Evolutionary conservation across 1,140 invertebrate species (phyloP).

Genomic region (Eulimnadia texana): DNA sequence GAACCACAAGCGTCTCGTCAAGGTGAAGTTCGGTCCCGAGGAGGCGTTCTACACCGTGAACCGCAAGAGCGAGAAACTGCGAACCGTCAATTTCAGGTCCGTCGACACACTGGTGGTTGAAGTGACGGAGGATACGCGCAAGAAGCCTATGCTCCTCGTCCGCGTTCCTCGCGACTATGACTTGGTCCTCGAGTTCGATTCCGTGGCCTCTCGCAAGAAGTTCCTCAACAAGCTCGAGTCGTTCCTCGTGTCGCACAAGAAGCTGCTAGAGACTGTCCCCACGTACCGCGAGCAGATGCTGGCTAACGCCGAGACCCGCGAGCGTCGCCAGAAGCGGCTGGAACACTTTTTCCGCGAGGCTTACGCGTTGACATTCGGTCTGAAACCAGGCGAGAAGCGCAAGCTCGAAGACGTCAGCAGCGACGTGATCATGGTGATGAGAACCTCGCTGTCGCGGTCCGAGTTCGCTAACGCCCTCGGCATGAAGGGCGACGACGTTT

Average conservation of each 20-base stretch:
- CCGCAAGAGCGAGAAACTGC: constrained; percentile 71
- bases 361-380: constrained; percentile 83
- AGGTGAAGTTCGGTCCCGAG: constrained; percentile 53
- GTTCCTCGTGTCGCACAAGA: constrained; percentile 67
- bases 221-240: constrained; percentile 81
- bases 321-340: constrained; percentile 73
- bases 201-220: constrained; percentile 58
- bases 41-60: constrained; percentile 69
- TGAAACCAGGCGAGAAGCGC: constrained; percentile 45
- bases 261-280: constrained; percentile 53
- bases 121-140: constrained; percentile 49
- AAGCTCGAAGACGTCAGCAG: constrained; percentile 54
- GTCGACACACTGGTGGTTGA: constrained; percentile 63
- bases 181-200: constrained; percentile 85
- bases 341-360: constrained; percentile 98
- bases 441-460: constrained; percentile 78
- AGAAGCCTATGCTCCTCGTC: constrained; percentile 69
- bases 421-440: constrained; percentile 80
- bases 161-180: constrained; percentile 87
- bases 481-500: constrained; percentile 90
- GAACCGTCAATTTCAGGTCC: constrained; percentile 59
- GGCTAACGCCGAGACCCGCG: constrained; percentile 86
- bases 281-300: constrained; percentile 69
- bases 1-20: constrained; percentile 77
- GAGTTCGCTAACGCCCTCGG: constrained; percentile 95